Evolutionary conservation across 2,888 invertebrate genomes (phyloP).

Genomic region (Drosophila prostipennis): DNA sequence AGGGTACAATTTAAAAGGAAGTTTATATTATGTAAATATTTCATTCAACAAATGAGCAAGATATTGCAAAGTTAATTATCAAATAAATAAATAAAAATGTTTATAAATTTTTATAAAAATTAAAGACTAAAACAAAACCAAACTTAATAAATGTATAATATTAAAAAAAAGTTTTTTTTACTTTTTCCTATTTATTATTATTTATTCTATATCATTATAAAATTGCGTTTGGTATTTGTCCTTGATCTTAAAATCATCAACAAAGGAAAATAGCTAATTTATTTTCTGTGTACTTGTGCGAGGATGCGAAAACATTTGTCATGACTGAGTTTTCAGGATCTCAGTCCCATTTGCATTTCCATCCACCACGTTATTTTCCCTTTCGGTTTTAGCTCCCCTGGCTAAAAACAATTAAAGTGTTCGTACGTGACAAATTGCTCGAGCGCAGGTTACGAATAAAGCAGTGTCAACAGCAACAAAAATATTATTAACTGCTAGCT

Average conservation of each 20-base stretch:
- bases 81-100: too few species aligned
- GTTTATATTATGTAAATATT: too few species aligned
- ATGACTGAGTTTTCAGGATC: constrained; percentile 6
- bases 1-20: too few species aligned
- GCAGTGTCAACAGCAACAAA: constrained; percentile 22
- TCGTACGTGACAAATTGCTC: constrained; percentile 84
- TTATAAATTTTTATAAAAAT: too few species aligned
- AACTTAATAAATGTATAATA: background rate
- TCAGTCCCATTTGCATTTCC: constrained; percentile 4
- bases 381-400: constrained; percentile 8
- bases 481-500: background rate
- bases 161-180: background rate
- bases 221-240: too few species aligned
- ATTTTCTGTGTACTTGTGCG: background rate
- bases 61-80: too few species aligned
- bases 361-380: constrained; percentile 12
- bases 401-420: constrained; percentile 76
- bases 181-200: background rate
- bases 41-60: too few species aligned
- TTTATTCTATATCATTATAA: too few species aligned
- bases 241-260: too few species aligned
- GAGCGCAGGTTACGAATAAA: constrained; percentile 77
- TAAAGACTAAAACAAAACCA: too few species aligned
- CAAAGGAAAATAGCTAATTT: background rate
- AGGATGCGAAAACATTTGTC: constrained; percentile 1